phyloP scores from a whole-genome alignment of 2,797 vertebrate genomes.

The Bucorvus abyssinicus region DNA sequence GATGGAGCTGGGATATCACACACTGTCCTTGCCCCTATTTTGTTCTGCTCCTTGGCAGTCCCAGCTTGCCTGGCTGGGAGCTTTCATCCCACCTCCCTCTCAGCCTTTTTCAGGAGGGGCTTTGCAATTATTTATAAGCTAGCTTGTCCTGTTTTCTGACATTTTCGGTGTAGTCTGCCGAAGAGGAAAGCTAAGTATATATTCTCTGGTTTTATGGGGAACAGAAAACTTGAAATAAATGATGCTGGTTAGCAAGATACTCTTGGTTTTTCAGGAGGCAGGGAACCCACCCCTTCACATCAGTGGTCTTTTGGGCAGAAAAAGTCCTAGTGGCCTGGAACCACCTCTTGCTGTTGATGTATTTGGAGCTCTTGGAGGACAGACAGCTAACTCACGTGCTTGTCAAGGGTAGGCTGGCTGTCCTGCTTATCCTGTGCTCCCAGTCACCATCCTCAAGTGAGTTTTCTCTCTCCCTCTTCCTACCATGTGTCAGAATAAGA shows the following conservation, averaged over 20 bases:
- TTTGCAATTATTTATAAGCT: slow-evolving; percentile 59
- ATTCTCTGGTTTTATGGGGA: background rate
- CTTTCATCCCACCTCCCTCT: slow-evolving; percentile 48
- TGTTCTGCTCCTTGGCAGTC: slow-evolving; percentile 49
- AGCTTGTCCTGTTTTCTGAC: slow-evolving; percentile 35
- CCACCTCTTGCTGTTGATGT: background rate
- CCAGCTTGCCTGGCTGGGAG: slow-evolving; percentile 34
- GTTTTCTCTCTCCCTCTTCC: background rate
- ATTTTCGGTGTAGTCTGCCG: background rate
- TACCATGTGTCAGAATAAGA: background rate
- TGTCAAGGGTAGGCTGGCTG: background rate
- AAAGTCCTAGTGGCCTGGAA: background rate
- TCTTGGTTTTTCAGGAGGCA: background rate
- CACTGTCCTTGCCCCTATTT: slow-evolving; percentile 42
- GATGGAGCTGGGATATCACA: slow-evolving; percentile 54
- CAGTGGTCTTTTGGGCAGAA: background rate
- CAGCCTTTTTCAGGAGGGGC: slow-evolving; percentile 35
- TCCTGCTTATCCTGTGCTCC: background rate
- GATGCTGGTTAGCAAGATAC: background rate
- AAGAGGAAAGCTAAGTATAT: background rate
- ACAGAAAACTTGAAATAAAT: background rate
- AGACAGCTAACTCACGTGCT: background rate
- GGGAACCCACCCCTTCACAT: background rate
- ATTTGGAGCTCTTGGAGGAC: background rate
- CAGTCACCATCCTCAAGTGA: background rate